A percentile compares a stretch with the other conserved stretches of the same genome.
phyloP scores from a whole-genome alignment of 35 echinoderm and acorn worm genomes.

The Ophiothrix spiculata region DNA sequence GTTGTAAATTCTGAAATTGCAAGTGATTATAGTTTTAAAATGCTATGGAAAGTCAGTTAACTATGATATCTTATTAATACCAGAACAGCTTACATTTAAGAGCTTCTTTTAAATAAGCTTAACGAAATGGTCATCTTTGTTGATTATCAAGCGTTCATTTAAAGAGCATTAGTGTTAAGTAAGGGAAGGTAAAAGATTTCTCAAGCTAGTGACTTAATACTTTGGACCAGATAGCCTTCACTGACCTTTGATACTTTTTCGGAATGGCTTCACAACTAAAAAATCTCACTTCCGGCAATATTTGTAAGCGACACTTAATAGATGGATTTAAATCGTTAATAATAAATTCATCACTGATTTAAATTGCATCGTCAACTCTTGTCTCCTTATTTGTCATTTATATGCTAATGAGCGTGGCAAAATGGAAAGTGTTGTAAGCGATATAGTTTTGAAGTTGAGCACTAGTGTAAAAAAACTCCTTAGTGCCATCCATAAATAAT shows the following conservation, averaged over 20 bases:
- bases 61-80: no score
- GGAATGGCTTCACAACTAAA: neutral
- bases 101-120: no score
- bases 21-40: no score
- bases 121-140: no score
- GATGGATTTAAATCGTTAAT: constrained; percentile 13
- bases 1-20: no score
- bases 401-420: constrained; percentile 5
- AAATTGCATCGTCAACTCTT: neutral
- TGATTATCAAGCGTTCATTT: no score
- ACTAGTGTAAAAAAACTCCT: neutral
- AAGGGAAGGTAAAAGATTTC: no score
- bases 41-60: no score
- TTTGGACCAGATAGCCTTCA: neutral
- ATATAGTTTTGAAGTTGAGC: constrained; percentile 1
- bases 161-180: no score
- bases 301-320: neutral
- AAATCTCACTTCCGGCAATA: neutral
- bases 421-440: constrained; percentile 7
- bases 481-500: constrained; percentile 10
- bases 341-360: neutral
- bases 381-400: constrained; percentile 16
- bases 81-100: no score
- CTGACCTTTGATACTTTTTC: neutral
- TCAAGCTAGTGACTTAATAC: no score